phyloP scores from a whole-genome alignment of 2,888 invertebrate genomes.

The Geophilus truncorum region DNA sequence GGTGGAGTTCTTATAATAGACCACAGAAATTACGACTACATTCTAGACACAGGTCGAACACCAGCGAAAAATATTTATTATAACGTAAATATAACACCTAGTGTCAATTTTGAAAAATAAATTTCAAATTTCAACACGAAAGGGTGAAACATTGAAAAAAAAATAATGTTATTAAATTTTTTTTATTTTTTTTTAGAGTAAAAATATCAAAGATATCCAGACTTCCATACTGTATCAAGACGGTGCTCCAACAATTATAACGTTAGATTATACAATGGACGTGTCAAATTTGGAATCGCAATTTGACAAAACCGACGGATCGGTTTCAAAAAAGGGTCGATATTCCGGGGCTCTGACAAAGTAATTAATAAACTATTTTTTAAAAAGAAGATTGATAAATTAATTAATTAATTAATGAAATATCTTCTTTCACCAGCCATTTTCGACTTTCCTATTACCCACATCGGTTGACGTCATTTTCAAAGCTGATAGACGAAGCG shows the following conservation, averaged over 20 bases:
- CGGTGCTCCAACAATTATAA: conserved; percentile 69
- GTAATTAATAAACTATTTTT: conserved; percentile 40
- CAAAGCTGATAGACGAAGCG: conserved; percentile 62
- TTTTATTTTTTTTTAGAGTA: conserved; percentile 57
- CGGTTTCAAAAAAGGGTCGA: conserved; percentile 40
- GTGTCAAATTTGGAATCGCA: conserved; percentile 48
- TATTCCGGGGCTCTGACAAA: conserved; percentile 38
- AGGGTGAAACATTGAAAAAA: too few species aligned
- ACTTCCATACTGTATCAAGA: conserved; percentile 76
- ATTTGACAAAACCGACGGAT: conserved; percentile 39
- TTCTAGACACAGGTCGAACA: conserved; percentile 68
- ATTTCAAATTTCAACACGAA: too few species aligned
- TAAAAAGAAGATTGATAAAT: neutral
- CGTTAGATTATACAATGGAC: conserved; percentile 74
- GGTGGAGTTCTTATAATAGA: conserved; percentile 80
- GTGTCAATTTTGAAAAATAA: too few species aligned
- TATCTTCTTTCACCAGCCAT: conserved; percentile 55
- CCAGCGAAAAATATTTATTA: conserved; percentile 82
- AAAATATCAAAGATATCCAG: conserved; percentile 73
- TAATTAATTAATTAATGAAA: neutral
- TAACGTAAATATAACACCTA: conserved; percentile 69
- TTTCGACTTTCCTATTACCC: conserved; percentile 86
- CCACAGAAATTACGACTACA: conserved; percentile 82
- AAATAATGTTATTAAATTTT: neutral
- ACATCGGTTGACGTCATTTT: conserved; percentile 68